Evolutionary conservation across 2,888 invertebrate species (phyloP), one percentile per base, ranked within the genome.

Genomic region (Drosophila paracracens): DNA sequence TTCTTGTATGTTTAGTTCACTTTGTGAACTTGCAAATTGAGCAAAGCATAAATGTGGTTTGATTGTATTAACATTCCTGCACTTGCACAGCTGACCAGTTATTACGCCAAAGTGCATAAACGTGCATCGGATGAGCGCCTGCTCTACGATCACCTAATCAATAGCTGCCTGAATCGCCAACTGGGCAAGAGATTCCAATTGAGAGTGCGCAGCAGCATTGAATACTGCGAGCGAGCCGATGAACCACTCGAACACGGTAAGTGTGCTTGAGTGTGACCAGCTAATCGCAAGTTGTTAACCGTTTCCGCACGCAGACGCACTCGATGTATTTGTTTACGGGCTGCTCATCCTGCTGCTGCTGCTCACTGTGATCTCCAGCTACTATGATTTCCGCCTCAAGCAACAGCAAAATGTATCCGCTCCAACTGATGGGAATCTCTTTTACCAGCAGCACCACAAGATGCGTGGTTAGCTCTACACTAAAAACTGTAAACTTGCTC

Each of bases 201-300:
- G 13, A 78, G 83, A 5, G 54, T 92, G 25, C 86, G 86, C 40
- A 89, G 89, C 51, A 88, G 63, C 61, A 83, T 92, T 43, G 91
- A 92, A 67, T 92, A 92, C 54, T 92, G 92, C 67, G 91, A 86
- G 13, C 29, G 77, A 10, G 73, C 83, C 1, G 72, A 80, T 8
- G 76, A 75, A 5, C 46, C 63, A 0, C 31, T 76, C 40, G 58
- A 67, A 27, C 74, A 82, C 43, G 89, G 91, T 85, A 70, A 66
- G 80, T 60, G 2, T 2, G 5, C 1, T n/a, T 10, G 10, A 43
- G 31, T 29, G 27, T 21, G 29, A 40, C 27, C 29, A 57, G 40
- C 3, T n/a, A 11, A 10, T 40, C 5, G 3, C 16, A 16, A 29
- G 21, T 5, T 43, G 25, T 18, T 29, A n/a, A 38, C 36, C 21